Evolutionary conservation across 1,140 invertebrate species (phyloP).

Genomic region (Nasonia giraulti): DNA sequence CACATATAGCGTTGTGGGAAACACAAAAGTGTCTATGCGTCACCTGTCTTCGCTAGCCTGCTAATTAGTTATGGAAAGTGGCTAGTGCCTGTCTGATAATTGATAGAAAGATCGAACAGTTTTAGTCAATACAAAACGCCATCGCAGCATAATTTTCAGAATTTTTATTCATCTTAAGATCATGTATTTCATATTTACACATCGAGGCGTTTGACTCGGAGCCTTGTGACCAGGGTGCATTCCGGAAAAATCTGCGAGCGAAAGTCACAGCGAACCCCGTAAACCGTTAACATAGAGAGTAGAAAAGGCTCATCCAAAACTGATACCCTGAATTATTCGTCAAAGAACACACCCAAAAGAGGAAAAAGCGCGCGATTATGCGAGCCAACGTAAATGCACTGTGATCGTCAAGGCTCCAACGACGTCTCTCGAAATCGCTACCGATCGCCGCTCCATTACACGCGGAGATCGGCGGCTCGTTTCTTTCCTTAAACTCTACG

Average conservation of each 20-base stretch:
- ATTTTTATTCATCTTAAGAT: slow-evolving; percentile 36
- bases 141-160: neutral
- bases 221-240: slow-evolving; percentile 48
- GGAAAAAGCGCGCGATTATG: neutral
- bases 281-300: neutral
- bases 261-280: neutral
- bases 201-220: neutral
- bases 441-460: neutral
- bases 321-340: neutral
- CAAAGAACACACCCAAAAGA: neutral
- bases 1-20: no score
- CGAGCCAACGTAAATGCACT: slow-evolving; percentile 48
- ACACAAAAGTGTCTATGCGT: neutral
- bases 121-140: no score
- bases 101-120: no score
- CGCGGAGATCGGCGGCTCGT: neutral
- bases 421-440: slow-evolving; percentile 36
- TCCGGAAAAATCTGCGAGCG: neutral
- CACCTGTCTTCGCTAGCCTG: neutral
- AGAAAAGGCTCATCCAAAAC: neutral
- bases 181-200: slow-evolving; percentile 35
- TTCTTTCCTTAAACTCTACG: slow-evolving; percentile 1
- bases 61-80: no score
- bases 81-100: no score
- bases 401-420: slow-evolving; percentile 54